Evolutionary conservation across 2,888 invertebrate species (phyloP).

Genomic region (Agrochola circellaris): DNA sequence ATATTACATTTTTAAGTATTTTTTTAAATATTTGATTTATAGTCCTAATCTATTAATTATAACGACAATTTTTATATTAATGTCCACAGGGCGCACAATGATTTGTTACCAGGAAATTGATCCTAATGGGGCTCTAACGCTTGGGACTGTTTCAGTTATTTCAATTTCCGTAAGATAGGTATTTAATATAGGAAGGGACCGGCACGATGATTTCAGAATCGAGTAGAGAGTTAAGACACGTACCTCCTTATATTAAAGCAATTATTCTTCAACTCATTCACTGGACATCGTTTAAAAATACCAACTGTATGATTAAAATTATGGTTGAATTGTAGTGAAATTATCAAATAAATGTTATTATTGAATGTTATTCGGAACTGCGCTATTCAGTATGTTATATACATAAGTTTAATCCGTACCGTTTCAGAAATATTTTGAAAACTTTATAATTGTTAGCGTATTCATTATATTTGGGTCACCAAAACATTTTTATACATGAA

Average conservation of each 20-base stretch:
- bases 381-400: neutral
- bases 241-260: constrained; percentile 37
- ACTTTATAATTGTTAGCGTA: constrained; percentile 3
- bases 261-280: constrained; percentile 41
- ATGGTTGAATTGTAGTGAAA: neutral
- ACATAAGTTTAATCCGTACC: neutral
- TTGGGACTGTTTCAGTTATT: constrained; percentile 74
- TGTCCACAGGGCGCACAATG: constrained; percentile 30
- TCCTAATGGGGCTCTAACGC: constrained; percentile 68
- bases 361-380: constrained; percentile 8
- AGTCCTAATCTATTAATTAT: constrained; percentile 17
- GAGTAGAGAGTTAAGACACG: constrained; percentile 21
- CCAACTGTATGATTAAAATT: neutral
- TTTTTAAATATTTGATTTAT: too few species aligned
- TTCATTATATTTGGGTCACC: neutral
- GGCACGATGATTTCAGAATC: constrained; percentile 64
- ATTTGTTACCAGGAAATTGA: constrained; percentile 70
- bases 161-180: constrained; percentile 77
- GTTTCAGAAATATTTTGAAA: neutral
- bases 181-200: constrained; percentile 76
- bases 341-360: neutral
- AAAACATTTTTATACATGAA: neutral
- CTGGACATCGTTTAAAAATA: constrained; percentile 10
- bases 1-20: neutral
- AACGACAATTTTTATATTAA: constrained; percentile 4